These are phyloP conservation scores for Chaetogeoica ovagalla DNA, from an alignment of 2,888 invertebrate genomes.

Conservation along the genomic window DNA sequence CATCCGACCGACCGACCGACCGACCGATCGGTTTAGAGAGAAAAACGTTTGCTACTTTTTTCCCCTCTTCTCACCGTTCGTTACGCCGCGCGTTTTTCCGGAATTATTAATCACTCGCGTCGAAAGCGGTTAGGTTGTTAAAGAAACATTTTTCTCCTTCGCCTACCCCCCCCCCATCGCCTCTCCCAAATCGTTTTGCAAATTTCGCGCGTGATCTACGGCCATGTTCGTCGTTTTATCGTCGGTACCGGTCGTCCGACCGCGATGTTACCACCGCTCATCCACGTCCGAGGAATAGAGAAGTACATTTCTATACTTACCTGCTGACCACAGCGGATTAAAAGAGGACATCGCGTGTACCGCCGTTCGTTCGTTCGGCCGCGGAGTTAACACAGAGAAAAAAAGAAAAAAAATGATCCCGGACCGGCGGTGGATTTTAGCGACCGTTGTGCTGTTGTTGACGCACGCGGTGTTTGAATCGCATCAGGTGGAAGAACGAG, in stretches of 20 bases:
- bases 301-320: no score
- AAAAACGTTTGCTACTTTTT: no score
- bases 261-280: background rate
- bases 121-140: no score
- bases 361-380: background rate
- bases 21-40: background rate
- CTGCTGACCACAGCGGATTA: background rate
- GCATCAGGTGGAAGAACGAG: constrained; percentile 47
- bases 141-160: no score
- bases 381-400: background rate
- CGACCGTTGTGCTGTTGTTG: constrained; percentile 1
- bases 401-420: background rate
- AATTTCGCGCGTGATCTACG: no score
- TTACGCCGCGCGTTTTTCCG: background rate
- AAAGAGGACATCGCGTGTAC: background rate
- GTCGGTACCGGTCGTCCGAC: constrained; percentile 4
- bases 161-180: no score
- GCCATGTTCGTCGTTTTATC: background rate
- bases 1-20: background rate
- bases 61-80: background rate
- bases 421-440: background rate
- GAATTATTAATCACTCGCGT: background rate
- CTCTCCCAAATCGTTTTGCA: no score
- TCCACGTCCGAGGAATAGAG: background rate
- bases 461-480: constrained; percentile 22